Evolutionary conservation across 2,888 invertebrate species (phyloP).

Genomic region (Caenorhabditis sulstoni): DNA sequence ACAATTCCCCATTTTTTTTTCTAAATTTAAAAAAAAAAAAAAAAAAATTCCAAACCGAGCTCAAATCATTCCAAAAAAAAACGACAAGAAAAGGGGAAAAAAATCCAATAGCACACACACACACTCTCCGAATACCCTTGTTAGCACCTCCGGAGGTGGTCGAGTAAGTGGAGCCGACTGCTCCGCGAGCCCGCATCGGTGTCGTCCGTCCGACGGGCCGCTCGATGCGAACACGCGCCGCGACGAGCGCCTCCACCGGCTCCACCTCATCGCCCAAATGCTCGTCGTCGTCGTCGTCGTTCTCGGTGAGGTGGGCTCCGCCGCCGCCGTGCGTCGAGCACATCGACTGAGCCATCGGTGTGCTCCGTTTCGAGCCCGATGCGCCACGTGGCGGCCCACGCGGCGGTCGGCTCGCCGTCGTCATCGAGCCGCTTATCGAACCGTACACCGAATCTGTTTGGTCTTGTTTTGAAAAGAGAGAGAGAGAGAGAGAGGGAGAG

Average conservation of each 20-base stretch:
- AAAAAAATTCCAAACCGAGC: too few relatives aligned
- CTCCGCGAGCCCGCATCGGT: conserved; percentile 17
- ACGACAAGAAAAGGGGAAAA: too few relatives aligned
- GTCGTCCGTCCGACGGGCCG: conserved; percentile 23
- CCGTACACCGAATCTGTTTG: conserved; percentile 60
- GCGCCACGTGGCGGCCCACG: conserved; percentile 36
- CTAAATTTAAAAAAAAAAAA: too few relatives aligned
- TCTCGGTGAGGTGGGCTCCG: too few relatives aligned
- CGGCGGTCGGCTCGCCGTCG: conserved; percentile 27
- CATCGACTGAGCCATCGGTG: conserved; percentile 60
- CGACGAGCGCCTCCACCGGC: conserved; percentile 20
- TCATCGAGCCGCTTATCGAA: conserved; percentile 23
- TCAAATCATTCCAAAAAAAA: too few relatives aligned
- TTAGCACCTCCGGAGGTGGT: neutral
- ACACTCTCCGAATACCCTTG: neutral
- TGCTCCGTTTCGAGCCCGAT: conserved; percentile 15
- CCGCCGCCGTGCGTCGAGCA: conserved; percentile 41
- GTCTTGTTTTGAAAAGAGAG: neutral
- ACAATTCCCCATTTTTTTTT: too few relatives aligned
- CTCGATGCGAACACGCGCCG: conserved; percentile 34
- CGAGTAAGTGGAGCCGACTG: neutral
- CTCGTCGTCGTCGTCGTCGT: conserved; percentile 8
- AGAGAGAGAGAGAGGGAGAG: conserved; percentile 6
- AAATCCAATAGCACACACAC: too few relatives aligned
- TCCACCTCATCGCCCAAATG: conserved; percentile 34